Percentiles rank a stretch among this genome's conserved stretches.
These are phyloP conservation scores for Ascidia mentula DNA, from an alignment of 23 tunicate genomes.

Conservation along the genomic window DNA sequence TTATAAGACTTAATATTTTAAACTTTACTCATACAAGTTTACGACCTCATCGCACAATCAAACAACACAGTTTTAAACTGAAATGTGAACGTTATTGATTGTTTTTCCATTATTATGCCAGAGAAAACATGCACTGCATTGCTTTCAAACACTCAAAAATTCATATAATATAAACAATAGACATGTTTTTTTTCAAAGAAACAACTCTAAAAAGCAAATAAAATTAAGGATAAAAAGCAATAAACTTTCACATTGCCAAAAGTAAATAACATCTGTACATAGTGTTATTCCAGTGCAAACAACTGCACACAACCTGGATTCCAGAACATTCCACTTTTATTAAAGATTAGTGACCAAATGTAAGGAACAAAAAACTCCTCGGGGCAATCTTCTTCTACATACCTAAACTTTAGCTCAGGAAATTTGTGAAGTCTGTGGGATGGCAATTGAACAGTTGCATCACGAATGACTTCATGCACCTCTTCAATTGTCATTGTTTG, in stretches of 20 bases:
- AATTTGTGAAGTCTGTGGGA: constrained; percentile 65
- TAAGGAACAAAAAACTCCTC: constrained; percentile 98
- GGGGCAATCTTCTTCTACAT: constrained; percentile 89
- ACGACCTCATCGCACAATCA: no score
- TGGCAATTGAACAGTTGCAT: constrained; percentile 84
- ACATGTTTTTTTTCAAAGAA: no score
- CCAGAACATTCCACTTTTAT: constrained; percentile 85
- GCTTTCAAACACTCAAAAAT: no score
- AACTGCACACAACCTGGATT: constrained; percentile 90
- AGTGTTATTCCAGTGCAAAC: constrained; percentile 44
- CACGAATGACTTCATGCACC: constrained; percentile 67
- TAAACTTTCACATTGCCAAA: background rate
- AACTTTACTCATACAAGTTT: no score
- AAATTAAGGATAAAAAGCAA: background rate
- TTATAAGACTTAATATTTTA: no score
- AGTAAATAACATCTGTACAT: background rate
- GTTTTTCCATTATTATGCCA: no score
- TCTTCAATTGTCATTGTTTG: constrained; percentile 51
- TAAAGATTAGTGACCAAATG: constrained; percentile 87
- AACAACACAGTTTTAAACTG: no score
- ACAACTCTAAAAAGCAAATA: constrained; percentile 3
- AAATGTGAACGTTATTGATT: no score
- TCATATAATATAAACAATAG: no score
- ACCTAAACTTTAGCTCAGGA: constrained; percentile 81
- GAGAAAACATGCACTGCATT: no score